These are phyloP conservation scores for Palaemon carinicauda DNA, from an alignment of 1,140 invertebrate genomes.

Conservation along the genomic window DNA sequence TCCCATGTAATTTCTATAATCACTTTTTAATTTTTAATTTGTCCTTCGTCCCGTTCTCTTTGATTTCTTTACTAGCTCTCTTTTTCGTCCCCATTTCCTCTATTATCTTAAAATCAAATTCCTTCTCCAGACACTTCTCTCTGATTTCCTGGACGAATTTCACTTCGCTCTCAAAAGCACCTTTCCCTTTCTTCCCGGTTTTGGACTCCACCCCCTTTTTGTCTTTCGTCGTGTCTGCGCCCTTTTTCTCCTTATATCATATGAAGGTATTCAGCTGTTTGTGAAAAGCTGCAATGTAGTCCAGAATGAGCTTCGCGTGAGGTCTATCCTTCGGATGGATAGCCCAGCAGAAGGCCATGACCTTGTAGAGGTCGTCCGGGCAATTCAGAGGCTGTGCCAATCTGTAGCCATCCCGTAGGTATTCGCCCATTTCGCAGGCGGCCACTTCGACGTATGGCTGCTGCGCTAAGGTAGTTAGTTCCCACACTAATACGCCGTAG, in stretches of 20 bases:
- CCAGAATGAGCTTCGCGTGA: conserved; percentile 62
- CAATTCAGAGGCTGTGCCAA: conserved; percentile 90
- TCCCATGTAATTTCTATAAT: too few relatives aligned
- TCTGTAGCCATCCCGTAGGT: conserved; percentile 86
- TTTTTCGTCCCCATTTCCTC: too few relatives aligned
- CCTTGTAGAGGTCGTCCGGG: conserved; percentile 90
- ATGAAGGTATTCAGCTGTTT: conserved; percentile 25
- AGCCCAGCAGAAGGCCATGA: conserved; percentile 93
- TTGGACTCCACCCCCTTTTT: too few relatives aligned
- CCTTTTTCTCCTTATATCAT: neutral
- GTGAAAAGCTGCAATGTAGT: conserved; percentile 25
- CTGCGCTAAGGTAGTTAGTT: conserved; percentile 87
- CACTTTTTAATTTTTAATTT: too few relatives aligned
- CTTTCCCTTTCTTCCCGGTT: too few relatives aligned
- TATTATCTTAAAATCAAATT: too few relatives aligned
- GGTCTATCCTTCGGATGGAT: conserved; percentile 79
- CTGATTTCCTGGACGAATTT: too few relatives aligned
- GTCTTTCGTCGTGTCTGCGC: too few relatives aligned
- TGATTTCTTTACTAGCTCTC: too few relatives aligned
- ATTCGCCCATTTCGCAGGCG: conserved; percentile 87
- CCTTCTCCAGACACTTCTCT: too few relatives aligned
- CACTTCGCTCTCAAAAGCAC: too few relatives aligned
- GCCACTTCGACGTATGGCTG: conserved; percentile 89
- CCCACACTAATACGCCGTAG: conserved; percentile 93
- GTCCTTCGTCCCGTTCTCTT: too few relatives aligned